Percentiles rank a stretch among this genome's conserved stretches.
Evolutionary conservation across 2,797 vertebrate genomes (phyloP).

Genomic region (Enteromius treurensis): DNA sequence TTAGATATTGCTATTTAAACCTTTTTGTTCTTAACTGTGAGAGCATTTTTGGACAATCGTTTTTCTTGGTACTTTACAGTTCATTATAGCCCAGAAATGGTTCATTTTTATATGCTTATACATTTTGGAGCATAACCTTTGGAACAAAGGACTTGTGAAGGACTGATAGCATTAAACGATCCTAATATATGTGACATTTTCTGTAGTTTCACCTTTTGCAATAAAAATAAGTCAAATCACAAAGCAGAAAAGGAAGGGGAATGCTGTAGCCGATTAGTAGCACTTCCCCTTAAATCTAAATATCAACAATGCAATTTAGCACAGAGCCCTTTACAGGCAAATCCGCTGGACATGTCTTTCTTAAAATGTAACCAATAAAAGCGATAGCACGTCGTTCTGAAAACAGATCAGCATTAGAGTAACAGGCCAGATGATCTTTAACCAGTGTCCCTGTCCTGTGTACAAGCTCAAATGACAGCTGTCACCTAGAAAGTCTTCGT

Average conservation of each 20-base stretch:
- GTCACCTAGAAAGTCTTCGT: conserved; percentile 24
- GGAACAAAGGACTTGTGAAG: background rate
- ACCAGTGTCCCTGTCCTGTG: conserved; percentile 11
- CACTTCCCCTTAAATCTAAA: background rate
- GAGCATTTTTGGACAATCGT: too few species aligned
- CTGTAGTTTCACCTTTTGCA: background rate
- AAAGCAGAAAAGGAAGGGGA: background rate
- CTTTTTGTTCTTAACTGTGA: background rate
- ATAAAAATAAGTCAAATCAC: background rate
- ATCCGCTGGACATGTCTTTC: background rate
- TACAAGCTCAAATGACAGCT: conserved; percentile 39
- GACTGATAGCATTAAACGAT: background rate
- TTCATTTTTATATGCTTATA: background rate
- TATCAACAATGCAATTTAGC: background rate
- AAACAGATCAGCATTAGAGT: conserved; percentile 32
- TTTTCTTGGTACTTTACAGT: background rate
- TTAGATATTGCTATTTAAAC: background rate
- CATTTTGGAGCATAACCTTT: background rate
- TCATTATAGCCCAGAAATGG: background rate
- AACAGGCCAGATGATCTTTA: conserved; percentile 44
- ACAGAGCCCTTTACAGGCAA: background rate
- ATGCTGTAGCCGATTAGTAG: background rate
- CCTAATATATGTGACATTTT: background rate
- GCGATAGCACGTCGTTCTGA: background rate
- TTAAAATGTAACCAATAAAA: background rate